Evolutionary conservation across 2,797 vertebrate species (phyloP), one percentile per base, ranked within the genome.

Genomic region (Propithecus perrieri): DNA sequence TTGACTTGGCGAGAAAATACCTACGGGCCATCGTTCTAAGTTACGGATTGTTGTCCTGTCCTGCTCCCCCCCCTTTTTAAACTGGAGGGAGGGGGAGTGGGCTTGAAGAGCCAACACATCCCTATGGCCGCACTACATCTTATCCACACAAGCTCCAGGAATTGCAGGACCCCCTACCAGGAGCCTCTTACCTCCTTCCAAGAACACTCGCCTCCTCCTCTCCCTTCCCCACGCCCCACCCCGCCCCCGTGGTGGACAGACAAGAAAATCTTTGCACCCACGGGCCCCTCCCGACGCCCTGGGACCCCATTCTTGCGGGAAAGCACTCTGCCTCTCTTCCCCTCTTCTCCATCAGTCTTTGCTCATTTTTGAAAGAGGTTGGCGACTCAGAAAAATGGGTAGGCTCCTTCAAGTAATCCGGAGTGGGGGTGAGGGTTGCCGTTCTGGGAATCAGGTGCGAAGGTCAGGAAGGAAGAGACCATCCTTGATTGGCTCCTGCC

Each of bases 401-500:
- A 76, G 76, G 75, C 61, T 95, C 57, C 84, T 97, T 88, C 92
- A 71, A 90, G 95, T 63, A 38, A 67, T 74, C 72, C 9, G 12
- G 78, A 79, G 81, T 26, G 90, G 84, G 69, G 38, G 84, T 14
- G 72, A 86, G 59, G 84, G 61, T 46, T 65, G 92, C 72, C 20
- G 35, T 85, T 38, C 84, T 93, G 96, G 89, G 94, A 95, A 89
- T 96, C 95, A 97, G 96, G 97, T 97, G 95, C 86, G 93, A 96
- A 97, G 97, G 97, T 96, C 96, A 74, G 92, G 78, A 91, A 93
- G 78, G 78, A 95, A 93, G 91, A 69, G 55, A 86, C 65, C 55
- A 84, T 81, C 86, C 85, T 92, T 72, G 91, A 95, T 91, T 93
- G 97, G 95, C 89, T 85, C 46, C 38, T 11, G 93, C 76, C 43